Evolutionary conservation across 2,113 vertebrate genomes (phyloP), one percentile per base, ranked within the genome.

Genomic region (Brachyhypopomus gauderio): DNA sequence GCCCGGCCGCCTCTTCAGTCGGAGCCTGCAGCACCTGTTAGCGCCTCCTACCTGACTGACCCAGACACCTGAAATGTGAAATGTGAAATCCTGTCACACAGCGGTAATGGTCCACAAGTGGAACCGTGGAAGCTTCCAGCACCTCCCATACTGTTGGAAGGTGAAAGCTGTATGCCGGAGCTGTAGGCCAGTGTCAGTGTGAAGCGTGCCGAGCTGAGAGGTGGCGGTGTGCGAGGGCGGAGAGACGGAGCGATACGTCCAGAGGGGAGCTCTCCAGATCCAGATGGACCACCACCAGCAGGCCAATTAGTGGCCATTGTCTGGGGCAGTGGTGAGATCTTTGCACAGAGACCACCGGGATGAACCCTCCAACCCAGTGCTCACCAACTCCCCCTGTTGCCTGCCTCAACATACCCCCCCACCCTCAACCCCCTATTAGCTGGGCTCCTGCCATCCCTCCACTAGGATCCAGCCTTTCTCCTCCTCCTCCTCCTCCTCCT

Each of bases 271-370:
- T 81, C 25, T 81, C 73, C 73, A 66, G 74, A 69, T 83, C 64
- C 76, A 79, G 62, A 67, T 75, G 72, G 86, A 88, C 87, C 87
- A 88, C 86, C 87, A 85, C 75, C 85, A 83, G 36, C 70, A 82
- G 69, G 34, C 87, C 82, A 87, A 86, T 87, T 88, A 87, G 84
- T 70, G 58, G 75, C 84, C 71, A 83, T 86, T 85, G 80, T 87
- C 78, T 84, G 45, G 60, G 59, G 55, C 82, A 87, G 84, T 5
- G 56, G 14, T 55, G 80, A 77, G 72, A 72, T 67, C 62, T 72
- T 16, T 74, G 77, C 36, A 55, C 63, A 75, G 74, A 80, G 84
- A 84, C 87, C 80, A 86, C 84, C 87, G 83, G 80, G 75, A 78
- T 81, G 72, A 73, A 72, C 56, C 79, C 36, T 66, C 80, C 25